Base-by-base conservation (phyloP, 2,113 vertebrate genomes). In the Haemorhous mexicanus region DNA sequence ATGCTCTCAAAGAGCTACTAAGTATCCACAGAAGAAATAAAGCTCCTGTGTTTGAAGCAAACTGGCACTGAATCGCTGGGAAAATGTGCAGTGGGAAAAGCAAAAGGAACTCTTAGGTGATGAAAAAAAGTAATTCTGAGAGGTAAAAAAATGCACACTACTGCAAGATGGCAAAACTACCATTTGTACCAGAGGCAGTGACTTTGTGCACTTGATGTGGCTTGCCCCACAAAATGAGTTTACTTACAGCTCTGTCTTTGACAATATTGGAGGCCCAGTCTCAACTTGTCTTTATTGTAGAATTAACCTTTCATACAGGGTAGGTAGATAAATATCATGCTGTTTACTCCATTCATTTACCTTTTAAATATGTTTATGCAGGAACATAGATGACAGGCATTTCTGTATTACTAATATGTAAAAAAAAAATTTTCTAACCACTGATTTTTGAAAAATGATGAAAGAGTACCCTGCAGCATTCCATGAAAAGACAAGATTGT, bases 11-110 rank as follows among this genome's bases (percentile, higher is more conserved):
- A 89, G 30, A 75, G 61, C 43, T 35, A 4, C 44, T 75, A 78
- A 84, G 47, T 35, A 75, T 81, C 32, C 81, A 78, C 24, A 50
- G 56, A 64, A 95, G 87, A 84, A 84, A 95, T 91, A 81, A 87
- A 89, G 6, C 26, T 91, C 32, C 59, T 72, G 69, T 59, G 24
- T 50, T 75, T 93, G 92, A 85, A 82, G 44, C 8, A 72, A 91
- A 56, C 23, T 56, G 30, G 33, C 30, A 78, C 12, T 78, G 58
- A 63, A 59, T 67, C 16, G 55, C 52, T 58, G 46, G n/a, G 35
- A 67, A 87, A 75, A 70, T 20, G 19, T 35, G 32, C 41, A 32
- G 6, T 64, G 37, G 44, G 59, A 89, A 23, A 87, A 39, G 21
- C 26, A 87, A 75, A 4, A 75, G 52, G 7, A 93, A 41, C 27